Evolutionary conservation across 2,113 vertebrate genomes (phyloP).

Genomic region (Centropus unirufus): DNA sequence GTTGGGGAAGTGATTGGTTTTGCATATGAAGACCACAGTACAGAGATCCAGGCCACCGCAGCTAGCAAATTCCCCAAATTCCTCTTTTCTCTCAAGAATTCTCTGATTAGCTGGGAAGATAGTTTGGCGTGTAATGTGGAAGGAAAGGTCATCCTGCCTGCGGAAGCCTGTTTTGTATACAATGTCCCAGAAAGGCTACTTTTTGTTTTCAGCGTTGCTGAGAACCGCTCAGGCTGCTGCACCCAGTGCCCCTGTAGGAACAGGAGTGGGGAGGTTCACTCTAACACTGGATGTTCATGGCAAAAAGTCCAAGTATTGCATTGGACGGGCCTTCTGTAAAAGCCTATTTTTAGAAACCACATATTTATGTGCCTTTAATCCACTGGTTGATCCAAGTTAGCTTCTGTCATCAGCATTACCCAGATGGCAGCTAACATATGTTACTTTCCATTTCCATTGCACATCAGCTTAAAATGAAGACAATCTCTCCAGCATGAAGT

Average conservation of each 20-base stretch:
- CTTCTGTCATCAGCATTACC: slow-evolving; percentile 47
- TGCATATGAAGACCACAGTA: slow-evolving; percentile 21
- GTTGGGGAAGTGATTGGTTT: slow-evolving; percentile 37
- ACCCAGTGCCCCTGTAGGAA: background rate
- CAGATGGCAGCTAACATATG: slow-evolving; percentile 54
- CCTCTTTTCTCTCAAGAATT: slow-evolving; percentile 71
- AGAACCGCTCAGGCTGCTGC: slow-evolving; percentile 49
- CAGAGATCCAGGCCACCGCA: background rate
- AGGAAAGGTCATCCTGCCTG: slow-evolving; percentile 69
- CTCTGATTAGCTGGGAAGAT: slow-evolving; percentile 75
- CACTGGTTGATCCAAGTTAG: slow-evolving; percentile 46
- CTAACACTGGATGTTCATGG: background rate
- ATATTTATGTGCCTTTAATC: slow-evolving; percentile 61
- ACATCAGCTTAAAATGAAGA: slow-evolving; percentile 18
- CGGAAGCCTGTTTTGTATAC: slow-evolving; percentile 52
- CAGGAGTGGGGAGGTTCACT: background rate
- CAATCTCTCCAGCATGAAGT: background rate
- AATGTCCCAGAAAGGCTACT: slow-evolving; percentile 67
- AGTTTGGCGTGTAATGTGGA: slow-evolving; percentile 54
- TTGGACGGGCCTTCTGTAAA: slow-evolving; percentile 12
- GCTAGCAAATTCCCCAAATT: slow-evolving; percentile 66
- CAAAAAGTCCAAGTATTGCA: background rate
- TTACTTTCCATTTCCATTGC: slow-evolving; percentile 57
- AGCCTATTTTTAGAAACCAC: slow-evolving; percentile 41
- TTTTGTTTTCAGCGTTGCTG: background rate